These are phyloP conservation scores for Trissolcus brochymenae DNA, from an alignment of 2,888 invertebrate genomes.

Conservation along the genomic window DNA sequence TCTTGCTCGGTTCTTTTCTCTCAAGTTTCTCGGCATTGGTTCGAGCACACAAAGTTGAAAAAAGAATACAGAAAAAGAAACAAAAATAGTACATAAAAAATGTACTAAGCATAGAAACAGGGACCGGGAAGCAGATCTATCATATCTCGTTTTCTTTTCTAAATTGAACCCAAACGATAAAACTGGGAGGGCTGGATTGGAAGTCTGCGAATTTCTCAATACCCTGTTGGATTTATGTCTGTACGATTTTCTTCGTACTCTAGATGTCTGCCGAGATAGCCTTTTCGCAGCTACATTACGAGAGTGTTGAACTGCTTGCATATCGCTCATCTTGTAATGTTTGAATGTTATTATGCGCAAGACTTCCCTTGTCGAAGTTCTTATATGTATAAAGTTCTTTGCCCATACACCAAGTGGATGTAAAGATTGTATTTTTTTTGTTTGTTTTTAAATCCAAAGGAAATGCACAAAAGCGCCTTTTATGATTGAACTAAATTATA, in stretches of 20 bases:
- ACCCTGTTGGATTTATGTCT: constrained; percentile 50
- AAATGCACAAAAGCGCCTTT: too few species aligned
- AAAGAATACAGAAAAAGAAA: neutral
- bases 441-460: too few species aligned
- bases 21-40: constrained; percentile 37
- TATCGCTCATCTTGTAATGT: constrained; percentile 36
- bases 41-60: constrained; percentile 18
- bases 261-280: constrained; percentile 29
- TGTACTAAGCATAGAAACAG: constrained; percentile 43
- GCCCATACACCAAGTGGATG: neutral
- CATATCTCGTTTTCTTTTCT: constrained; percentile 47
- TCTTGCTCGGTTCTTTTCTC: constrained; percentile 43
- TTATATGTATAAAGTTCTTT: neutral
- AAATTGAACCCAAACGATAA: neutral
- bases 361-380: constrained; percentile 15
- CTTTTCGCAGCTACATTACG: constrained; percentile 31
- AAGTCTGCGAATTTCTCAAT: constrained; percentile 54
- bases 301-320: constrained; percentile 28
- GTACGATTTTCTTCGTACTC: constrained; percentile 40
- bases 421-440: neutral
- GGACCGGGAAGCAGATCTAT: constrained; percentile 58
- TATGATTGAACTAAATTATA: too few species aligned
- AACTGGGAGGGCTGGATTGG: constrained; percentile 19
- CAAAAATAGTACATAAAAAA: constrained; percentile 21
- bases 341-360: constrained; percentile 33